A percentile compares a stretch with the other conserved stretches of the same genome.
phyloP scores from a whole-genome alignment of 2,113 vertebrate species.

The Rhabdornis inornatus region DNA sequence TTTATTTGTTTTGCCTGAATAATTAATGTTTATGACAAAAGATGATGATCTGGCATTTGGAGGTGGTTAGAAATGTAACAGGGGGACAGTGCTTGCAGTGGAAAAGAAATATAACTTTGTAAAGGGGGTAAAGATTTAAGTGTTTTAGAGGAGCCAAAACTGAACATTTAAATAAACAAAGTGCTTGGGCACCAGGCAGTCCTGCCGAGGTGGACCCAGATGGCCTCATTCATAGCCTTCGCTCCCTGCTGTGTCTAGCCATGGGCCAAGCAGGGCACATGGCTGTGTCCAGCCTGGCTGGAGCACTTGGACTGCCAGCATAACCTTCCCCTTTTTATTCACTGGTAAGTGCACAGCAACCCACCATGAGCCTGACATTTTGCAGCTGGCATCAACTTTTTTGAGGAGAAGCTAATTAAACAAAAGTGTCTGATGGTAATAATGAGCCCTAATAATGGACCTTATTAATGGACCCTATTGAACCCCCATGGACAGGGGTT shows the following conservation, averaged over 20 bases:
- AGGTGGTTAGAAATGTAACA: background rate
- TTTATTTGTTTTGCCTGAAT: background rate
- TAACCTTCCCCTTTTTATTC: background rate
- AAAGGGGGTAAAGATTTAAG: background rate
- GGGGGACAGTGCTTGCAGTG: background rate
- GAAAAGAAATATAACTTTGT: background rate
- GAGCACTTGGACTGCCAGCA: background rate
- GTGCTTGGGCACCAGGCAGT: background rate
- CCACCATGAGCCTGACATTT: background rate
- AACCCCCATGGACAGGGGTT: background rate
- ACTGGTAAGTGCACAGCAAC: background rate
- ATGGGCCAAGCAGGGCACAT: accelerated
- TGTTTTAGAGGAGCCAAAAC: background rate
- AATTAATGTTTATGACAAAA: background rate
- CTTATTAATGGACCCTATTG: background rate
- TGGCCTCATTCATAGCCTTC: background rate
- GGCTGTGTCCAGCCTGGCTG: background rate
- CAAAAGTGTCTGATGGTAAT: background rate
- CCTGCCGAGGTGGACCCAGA: background rate
- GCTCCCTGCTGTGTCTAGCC: background rate
- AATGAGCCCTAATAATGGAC: background rate
- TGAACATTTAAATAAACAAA: background rate
- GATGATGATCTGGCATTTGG: background rate
- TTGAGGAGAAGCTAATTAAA: background rate
- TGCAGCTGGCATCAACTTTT: background rate